Percentiles rank a stretch among this genome's conserved stretches.
phyloP scores from a whole-genome alignment of 2,888 invertebrate genomes.

The Axea sp. region DNA sequence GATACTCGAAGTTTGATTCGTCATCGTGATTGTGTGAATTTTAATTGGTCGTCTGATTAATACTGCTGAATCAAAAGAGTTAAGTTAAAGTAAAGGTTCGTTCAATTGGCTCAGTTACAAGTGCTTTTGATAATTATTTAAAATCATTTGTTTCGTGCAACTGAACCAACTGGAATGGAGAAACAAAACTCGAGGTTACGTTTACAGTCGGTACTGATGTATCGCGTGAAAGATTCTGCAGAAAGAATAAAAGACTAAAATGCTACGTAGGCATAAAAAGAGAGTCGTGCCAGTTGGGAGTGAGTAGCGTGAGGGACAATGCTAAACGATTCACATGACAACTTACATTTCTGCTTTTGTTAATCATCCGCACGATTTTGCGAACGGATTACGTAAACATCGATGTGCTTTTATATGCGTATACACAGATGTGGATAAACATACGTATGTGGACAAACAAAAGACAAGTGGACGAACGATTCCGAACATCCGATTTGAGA shows the following conservation, averaged over 20 bases:
- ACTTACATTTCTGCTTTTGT: constrained; percentile 78
- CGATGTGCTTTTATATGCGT: constrained; percentile 44
- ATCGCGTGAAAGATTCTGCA: constrained; percentile 48
- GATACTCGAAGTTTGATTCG: constrained; percentile 1
- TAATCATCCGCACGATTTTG: constrained; percentile 69
- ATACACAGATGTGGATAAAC: constrained; percentile 21
- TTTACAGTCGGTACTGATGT: constrained; percentile 35
- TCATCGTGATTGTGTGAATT: constrained; percentile 5
- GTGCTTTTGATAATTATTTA: constrained; percentile 4
- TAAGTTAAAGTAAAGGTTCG: constrained; percentile 8
- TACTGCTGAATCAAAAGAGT: constrained; percentile 33
- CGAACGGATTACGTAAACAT: constrained; percentile 53
- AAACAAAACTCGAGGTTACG: constrained; percentile 26
- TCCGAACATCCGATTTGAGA: not conserved
- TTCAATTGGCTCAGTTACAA: constrained; percentile 45
- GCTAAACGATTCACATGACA: constrained; percentile 76
- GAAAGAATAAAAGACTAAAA: constrained; percentile 50
- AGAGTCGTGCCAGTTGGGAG: constrained; percentile 82
- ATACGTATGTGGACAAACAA: constrained; percentile 20
- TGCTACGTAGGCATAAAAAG: constrained; percentile 65
- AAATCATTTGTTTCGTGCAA: not conserved
- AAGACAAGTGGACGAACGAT: not conserved
- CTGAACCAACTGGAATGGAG: constrained; percentile 44
- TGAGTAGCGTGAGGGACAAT: constrained; percentile 78
- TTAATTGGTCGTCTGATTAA: constrained; percentile 29